These are phyloP conservation scores for Perithous albicinctus DNA, from an alignment of 2,888 invertebrate genomes.

Conservation along the genomic window DNA sequence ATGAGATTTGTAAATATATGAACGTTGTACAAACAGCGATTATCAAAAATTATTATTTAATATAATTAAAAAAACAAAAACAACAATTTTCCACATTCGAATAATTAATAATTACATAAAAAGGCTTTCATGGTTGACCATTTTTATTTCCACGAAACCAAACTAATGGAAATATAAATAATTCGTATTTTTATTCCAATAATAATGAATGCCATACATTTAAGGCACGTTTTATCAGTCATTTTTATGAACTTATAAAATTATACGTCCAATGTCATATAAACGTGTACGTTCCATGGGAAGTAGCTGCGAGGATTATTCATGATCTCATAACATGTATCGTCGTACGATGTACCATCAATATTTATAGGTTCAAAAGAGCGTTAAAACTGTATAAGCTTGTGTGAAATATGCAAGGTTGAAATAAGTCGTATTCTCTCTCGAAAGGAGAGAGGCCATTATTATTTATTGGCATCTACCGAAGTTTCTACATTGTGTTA, in stretches of 20 bases:
- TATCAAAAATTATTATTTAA: no score
- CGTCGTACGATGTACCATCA: neutral
- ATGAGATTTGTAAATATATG: no score
- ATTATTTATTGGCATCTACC: slow-evolving; percentile 27
- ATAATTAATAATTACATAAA: no score
- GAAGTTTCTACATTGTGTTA: neutral
- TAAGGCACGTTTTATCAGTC: no score
- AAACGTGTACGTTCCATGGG: neutral
- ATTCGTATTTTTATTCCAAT: no score
- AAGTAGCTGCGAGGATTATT: neutral
- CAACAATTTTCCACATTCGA: no score
- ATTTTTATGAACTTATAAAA: neutral
- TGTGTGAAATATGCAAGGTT: slow-evolving; percentile 1
- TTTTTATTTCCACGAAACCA: no score
- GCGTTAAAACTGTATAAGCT: slow-evolving; percentile 36
- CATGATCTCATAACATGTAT: slow-evolving; percentile 31
- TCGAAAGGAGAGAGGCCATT: slow-evolving; percentile 8
- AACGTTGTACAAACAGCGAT: no score
- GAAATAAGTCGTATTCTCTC: neutral
- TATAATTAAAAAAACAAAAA: no score
- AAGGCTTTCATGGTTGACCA: no score
- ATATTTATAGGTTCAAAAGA: neutral
- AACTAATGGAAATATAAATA: no score
- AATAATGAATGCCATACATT: neutral
- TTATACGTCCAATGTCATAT: neutral